Conservation (phyloP, 64 coral and sea anemone genomes). For the Hydrozoanthus tunicans region DNA sequence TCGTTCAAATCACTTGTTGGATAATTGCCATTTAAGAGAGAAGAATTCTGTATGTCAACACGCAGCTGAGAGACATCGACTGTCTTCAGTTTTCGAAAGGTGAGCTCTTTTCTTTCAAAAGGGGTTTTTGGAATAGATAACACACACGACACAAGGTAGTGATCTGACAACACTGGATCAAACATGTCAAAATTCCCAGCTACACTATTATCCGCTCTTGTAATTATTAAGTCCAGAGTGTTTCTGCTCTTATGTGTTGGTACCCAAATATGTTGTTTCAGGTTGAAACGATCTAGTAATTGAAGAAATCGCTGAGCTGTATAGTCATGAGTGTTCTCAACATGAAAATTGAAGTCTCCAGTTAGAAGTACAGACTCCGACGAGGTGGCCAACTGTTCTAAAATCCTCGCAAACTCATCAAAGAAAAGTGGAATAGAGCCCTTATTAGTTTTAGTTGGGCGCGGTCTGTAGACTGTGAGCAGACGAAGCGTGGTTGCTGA, state of each 20-base stretch:
- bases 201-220: constrained; percentile 39
- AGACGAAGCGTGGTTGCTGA: constrained; percentile 36
- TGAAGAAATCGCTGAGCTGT: constrained; percentile 29
- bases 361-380: constrained; percentile 38
- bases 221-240: constrained; percentile 50
- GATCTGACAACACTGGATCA: constrained; percentile 49
- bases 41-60: constrained; percentile 44
- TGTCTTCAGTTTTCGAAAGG: constrained; percentile 50
- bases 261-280: constrained; percentile 27
- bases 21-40: constrained; percentile 40
- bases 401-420: constrained; percentile 47
- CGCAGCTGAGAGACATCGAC: constrained; percentile 40
- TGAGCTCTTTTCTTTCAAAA: constrained; percentile 48
- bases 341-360: constrained; percentile 36
- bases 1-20: constrained; percentile 42
- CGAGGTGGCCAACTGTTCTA: constrained; percentile 40
- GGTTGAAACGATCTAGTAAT: constrained; percentile 27
- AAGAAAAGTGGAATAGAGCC: constrained; percentile 46
- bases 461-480: constrained; percentile 46
- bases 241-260: constrained; percentile 30
- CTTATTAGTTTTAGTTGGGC: constrained; percentile 40
- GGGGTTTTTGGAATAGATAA: constrained; percentile 44
- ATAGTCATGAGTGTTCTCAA: constrained; percentile 30
- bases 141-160: constrained; percentile 47
- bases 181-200: constrained; percentile 38